Base-by-base conservation (phyloP, 30 jellyfish, hydroid and myxozoan species). In the Turritopsis rubra region DNA sequence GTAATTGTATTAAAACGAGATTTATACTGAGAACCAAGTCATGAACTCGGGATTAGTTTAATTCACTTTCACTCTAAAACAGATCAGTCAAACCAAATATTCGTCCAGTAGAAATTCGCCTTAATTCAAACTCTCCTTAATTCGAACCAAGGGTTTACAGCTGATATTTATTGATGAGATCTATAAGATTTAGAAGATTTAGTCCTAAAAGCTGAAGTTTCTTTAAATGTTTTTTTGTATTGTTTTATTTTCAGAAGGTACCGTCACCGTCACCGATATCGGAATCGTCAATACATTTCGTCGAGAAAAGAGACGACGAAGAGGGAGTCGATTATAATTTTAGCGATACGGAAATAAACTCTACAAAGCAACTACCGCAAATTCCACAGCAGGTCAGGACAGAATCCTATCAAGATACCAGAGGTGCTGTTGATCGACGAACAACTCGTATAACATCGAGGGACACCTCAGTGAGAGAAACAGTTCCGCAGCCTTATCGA, bases 231-330 rank as follows among this genome's bases (percentile, higher is more conserved):
- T n/a, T n/a, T n/a, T n/a, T n/a, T n/a, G n/a, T n/a, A n/a, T n/a
- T n/a, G n/a, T n/a, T n/a, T n/a, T n/a, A n/a, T n/a, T n/a, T 41
- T 41, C 13, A 41, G 60, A 41, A 41, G 13, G 60, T 41, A 41
- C 60, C 60, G 5, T 41, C 60, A 3, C 60, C 60, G 60, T 41
- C 60, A 5, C 60, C 60, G 5, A 41, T 41, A 41, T 41, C 77
- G 16, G 77, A 68, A 68, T 68, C 77, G 23, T 68, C 77, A 17
- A 68, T 68, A 8, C 77, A 68, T n/a, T 27, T 27, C 30, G 77
- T 7, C 9, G 77, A 23, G 30, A 9, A 23, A 1, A 68, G 21
- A 7, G 77, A n/a, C 0, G 77, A n/a, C 0, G 22, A 68, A 68
- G 77, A 68, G 21, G 77, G 19, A 68, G 17, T 27, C 16, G 77